phyloP scores from a whole-genome alignment of 1,140 invertebrate species.

The Sminthurinus signatus region DNA sequence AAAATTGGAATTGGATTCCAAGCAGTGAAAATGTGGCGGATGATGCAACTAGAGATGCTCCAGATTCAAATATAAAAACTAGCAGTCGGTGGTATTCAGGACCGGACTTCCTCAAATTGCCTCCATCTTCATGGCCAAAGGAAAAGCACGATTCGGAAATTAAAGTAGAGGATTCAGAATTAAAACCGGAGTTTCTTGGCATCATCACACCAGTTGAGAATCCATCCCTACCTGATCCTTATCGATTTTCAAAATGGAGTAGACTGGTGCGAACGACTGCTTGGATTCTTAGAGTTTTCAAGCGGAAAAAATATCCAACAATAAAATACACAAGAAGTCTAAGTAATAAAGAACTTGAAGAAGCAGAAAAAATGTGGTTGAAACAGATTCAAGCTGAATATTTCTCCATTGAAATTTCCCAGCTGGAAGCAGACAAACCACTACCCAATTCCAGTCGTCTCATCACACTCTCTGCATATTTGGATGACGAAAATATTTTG shows the following conservation, averaged over 20 bases:
- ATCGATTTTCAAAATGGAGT: conserved; percentile 6
- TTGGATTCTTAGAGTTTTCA: not conserved
- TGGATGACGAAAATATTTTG: not conserved
- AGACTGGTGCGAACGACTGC: conserved; percentile 13
- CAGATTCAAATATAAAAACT: conserved; percentile 3
- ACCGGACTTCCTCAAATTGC: conserved; percentile 19
- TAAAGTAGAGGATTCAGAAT: not conserved
- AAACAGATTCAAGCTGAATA: not conserved
- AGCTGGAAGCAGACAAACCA: conserved; percentile 38
- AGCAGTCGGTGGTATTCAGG: conserved; percentile 27
- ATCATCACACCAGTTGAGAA: not conserved
- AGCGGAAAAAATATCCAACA: not conserved
- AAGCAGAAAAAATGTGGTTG: not conserved
- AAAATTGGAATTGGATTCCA: conserved; percentile 14
- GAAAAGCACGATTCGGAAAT: not conserved
- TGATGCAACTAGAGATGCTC: conserved; percentile 25
- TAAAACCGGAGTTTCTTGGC: not conserved
- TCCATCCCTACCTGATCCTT: not conserved
- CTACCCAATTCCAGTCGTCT: conserved; percentile 42
- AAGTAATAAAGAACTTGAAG: not conserved
- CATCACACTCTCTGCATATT: conserved; percentile 45
- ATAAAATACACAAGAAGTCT: not conserved
- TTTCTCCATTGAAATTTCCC: not conserved
- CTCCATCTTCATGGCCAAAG: conserved; percentile 20
- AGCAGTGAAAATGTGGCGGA: conserved; percentile 18